Evolutionary conservation across 1,140 invertebrate species (phyloP).

Genomic region (Hetaerina americana): DNA sequence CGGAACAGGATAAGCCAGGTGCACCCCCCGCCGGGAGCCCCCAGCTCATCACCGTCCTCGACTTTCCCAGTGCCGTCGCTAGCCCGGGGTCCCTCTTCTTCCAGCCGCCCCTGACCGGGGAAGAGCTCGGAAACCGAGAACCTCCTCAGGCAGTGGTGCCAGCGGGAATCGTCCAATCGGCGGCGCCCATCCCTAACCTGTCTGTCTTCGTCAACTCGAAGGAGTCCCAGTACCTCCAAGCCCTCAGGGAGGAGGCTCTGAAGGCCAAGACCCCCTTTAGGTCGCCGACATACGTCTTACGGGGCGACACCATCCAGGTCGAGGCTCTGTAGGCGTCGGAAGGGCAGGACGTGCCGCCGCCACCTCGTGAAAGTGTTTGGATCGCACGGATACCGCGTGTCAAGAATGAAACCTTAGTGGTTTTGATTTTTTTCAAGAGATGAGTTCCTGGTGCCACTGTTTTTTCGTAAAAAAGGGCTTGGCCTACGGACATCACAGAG

Average conservation of each 20-base stretch:
- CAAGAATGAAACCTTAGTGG: too few species aligned
- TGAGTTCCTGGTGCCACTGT: too few species aligned
- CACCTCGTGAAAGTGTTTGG: too few species aligned
- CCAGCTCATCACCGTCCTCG: constrained; percentile 17
- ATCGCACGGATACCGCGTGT: too few species aligned
- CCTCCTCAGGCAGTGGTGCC: constrained; percentile 20
- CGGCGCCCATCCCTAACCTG: constrained; percentile 17
- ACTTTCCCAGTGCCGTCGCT: constrained; percentile 20
- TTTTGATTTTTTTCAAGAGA: too few species aligned
- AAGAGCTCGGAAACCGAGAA: constrained; percentile 18
- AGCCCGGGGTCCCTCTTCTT: constrained; percentile 17
- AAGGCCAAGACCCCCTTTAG: constrained; percentile 9
- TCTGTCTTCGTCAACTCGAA: constrained; percentile 21
- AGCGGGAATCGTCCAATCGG: constrained; percentile 22
- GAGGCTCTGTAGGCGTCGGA: neutral
- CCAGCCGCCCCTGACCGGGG: constrained; percentile 15
- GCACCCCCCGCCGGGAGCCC: neutral
- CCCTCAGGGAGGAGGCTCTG: constrained; percentile 18
- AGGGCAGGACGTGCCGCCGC: too few species aligned
- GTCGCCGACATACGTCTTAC: neutral
- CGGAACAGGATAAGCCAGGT: constrained; percentile 7
- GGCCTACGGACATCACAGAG: too few species aligned
- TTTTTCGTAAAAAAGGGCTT: too few species aligned
- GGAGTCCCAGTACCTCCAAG: constrained; percentile 19
- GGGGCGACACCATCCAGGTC: neutral